These are phyloP conservation scores for Charanyca ferruginea DNA, from an alignment of 2,888 invertebrate species.

Conservation along the genomic window DNA sequence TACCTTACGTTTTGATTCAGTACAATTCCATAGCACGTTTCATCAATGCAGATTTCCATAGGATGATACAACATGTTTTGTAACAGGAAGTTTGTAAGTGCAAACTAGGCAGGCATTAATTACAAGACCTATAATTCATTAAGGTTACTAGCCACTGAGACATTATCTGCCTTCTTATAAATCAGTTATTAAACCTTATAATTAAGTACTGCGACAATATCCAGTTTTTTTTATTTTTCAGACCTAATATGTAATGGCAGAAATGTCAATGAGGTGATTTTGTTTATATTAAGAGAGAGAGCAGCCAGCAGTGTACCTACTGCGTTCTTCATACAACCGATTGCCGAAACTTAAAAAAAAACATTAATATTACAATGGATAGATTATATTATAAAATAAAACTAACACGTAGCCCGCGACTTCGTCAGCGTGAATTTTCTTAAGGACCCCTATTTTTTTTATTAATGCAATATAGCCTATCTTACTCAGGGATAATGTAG, in stretches of 20 bases:
- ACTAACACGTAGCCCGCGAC: too few relatives aligned
- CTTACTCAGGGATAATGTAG: too few relatives aligned
- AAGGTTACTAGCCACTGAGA: slow-evolving; percentile 14
- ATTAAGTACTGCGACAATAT: not conserved
- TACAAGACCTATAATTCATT: slow-evolving; percentile 25
- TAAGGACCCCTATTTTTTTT: too few relatives aligned
- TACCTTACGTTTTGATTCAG: slow-evolving; percentile 26
- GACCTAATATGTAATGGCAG: not conserved
- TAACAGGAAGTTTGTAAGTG: slow-evolving; percentile 25
- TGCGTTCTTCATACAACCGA: not conserved
- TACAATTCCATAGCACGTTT: slow-evolving; percentile 43
- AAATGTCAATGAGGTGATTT: not conserved
- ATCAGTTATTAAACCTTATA: slow-evolving; percentile 6
- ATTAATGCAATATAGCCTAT: too few relatives aligned
- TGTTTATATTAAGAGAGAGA: not conserved
- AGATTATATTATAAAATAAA: too few relatives aligned
- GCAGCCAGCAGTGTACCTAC: not conserved
- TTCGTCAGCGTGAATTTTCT: too few relatives aligned
- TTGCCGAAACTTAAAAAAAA: too few relatives aligned
- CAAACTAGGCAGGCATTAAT: slow-evolving; percentile 17
- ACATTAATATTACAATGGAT: not conserved
- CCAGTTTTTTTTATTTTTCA: not conserved
- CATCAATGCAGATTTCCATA: slow-evolving; percentile 14
- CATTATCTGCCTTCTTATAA: not conserved
- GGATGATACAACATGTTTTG: slow-evolving; percentile 36